Conservation (phyloP, 2,113 vertebrate genomes). For the Shinisaurus crocodilurus region DNA sequence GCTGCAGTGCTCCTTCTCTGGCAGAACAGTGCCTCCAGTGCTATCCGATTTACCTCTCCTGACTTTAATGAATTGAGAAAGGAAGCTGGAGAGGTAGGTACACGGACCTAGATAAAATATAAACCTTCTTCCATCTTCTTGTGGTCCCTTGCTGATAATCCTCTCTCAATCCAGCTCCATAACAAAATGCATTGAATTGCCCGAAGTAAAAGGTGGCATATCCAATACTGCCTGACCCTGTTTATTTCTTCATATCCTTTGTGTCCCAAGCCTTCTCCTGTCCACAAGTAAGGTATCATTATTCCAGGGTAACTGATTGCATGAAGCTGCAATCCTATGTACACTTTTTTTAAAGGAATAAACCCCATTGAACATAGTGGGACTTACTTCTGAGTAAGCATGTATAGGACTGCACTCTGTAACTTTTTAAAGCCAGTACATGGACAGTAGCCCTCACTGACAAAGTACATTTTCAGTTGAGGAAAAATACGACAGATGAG, state of each 20-base stretch:
- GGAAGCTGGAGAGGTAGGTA: neutral
- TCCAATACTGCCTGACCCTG: neutral
- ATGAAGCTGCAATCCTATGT: neutral
- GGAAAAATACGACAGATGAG: neutral
- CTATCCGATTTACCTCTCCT: neutral
- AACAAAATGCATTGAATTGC: neutral
- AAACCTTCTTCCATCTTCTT: neutral
- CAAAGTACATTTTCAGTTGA: conserved; percentile 31
- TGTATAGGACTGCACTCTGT: neutral
- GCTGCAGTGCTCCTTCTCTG: neutral
- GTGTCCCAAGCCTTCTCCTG: neutral
- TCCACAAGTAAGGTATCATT: neutral
- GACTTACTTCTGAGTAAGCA: neutral
- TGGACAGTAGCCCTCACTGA: neutral
- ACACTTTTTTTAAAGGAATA: neutral
- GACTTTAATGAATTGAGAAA: neutral
- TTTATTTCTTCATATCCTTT: neutral
- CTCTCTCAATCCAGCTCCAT: neutral
- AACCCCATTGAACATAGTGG: neutral
- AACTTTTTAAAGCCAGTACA: neutral
- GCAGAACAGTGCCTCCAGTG: neutral
- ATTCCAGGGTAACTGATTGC: neutral
- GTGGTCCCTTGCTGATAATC: neutral
- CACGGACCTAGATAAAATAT: neutral
- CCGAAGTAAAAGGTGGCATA: neutral